Conservation (phyloP, 1,140 invertebrate species). For the Leguminivora glycinivorella region DNA sequence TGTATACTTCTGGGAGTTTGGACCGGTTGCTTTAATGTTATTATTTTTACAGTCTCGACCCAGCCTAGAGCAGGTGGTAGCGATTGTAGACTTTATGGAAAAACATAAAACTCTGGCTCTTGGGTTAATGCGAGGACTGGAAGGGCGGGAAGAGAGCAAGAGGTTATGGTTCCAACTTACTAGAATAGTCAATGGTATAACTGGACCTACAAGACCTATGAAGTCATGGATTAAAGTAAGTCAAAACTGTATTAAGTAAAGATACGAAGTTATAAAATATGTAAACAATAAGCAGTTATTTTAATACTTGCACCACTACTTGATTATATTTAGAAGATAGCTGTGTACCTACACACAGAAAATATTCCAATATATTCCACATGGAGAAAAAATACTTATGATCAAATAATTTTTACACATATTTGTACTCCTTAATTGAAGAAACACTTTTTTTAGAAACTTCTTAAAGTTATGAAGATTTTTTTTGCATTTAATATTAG, state of each 20-base stretch:
- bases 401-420: no score
- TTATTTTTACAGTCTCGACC: conserved; percentile 59
- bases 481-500: no score
- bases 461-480: no score
- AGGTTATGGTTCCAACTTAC: conserved; percentile 64
- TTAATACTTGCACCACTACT: no score
- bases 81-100: conserved; percentile 72
- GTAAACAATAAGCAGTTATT: not conserved
- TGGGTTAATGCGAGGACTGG: conserved; percentile 60
- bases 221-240: conserved; percentile 71
- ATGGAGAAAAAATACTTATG: no score
- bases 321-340: no score
- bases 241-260: not conserved
- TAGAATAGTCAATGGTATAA: conserved; percentile 59
- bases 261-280: conserved; percentile 5
- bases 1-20: not conserved
- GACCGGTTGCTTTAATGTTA: not conserved
- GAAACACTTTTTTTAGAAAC: no score
- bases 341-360: no score
- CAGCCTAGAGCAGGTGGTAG: conserved; percentile 64
- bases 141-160: conserved; percentile 66
- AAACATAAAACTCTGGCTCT: conserved; percentile 60
- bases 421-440: no score
- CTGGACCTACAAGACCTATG: conserved; percentile 63
- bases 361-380: no score